Percentiles rank a stretch among this genome's conserved stretches.
phyloP scores from a whole-genome alignment of 1,140 invertebrate genomes.

The Drosophila triauraria region DNA sequence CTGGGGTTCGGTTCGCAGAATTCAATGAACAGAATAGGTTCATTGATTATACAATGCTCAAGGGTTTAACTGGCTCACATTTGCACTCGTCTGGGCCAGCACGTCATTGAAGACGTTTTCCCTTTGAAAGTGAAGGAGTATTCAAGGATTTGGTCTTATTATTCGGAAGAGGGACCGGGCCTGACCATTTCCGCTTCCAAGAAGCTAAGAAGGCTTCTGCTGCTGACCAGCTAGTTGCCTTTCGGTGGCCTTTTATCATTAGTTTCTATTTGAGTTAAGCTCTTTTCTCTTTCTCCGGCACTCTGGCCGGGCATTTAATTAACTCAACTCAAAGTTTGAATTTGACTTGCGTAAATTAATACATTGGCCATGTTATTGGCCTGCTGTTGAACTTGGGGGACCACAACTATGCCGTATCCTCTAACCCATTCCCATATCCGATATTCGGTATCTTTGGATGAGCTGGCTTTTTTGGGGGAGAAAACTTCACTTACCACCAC shows the following conservation, averaged over 20 bases:
- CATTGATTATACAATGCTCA: constrained; percentile 19
- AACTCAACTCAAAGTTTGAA: constrained; percentile 62
- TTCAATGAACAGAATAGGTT: constrained; percentile 27
- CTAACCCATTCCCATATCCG: background rate
- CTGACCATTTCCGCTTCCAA: constrained; percentile 12
- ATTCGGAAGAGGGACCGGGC: constrained; percentile 11
- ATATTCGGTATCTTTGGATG: constrained; percentile 44
- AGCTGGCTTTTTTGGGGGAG: constrained; percentile 39
- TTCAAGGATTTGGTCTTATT: constrained; percentile 42
- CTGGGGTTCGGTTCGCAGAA: constrained; percentile 6
- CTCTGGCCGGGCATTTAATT: constrained; percentile 65
- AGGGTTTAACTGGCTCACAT: constrained; percentile 24
- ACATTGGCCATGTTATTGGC: constrained; percentile 74
- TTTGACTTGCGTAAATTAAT: constrained; percentile 71
- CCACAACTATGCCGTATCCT: constrained; percentile 60
- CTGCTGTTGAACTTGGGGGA: constrained; percentile 49
- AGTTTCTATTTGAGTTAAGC: constrained; percentile 70
- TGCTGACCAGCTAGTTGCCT: constrained; percentile 15
- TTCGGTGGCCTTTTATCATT: constrained; percentile 36
- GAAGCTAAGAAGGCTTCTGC: constrained; percentile 8
- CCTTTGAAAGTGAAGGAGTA: constrained; percentile 14
- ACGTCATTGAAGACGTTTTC: constrained; percentile 28
- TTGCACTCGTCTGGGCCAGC: constrained; percentile 22
- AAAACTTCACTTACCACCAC: constrained; percentile 38
- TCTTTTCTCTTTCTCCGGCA: constrained; percentile 11